A percentile compares a stretch with the other conserved stretches of the same genome.
Conservation (phyloP, 2,113 vertebrate species). For the Puffinus mauretanicus region DNA sequence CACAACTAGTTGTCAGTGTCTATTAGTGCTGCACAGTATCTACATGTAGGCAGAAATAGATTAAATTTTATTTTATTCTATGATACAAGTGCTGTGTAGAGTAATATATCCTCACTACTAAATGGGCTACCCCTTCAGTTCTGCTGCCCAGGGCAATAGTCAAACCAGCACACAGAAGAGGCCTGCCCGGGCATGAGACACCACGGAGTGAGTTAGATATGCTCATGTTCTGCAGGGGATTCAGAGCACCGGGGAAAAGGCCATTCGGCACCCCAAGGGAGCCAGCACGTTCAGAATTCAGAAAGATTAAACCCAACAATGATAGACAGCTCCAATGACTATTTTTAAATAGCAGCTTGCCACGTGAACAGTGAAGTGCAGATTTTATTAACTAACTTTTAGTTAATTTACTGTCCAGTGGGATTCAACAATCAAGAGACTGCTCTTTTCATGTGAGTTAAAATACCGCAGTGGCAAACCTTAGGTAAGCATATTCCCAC, state of each 20-base stretch:
- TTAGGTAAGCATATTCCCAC: not conserved
- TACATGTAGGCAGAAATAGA: not conserved
- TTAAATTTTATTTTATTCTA: not conserved
- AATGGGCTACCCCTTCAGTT: not conserved
- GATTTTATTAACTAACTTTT: constrained; percentile 42
- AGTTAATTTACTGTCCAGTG: constrained; percentile 19
- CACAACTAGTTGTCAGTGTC: not conserved
- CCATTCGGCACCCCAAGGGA: not conserved
- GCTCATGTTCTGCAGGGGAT: not conserved
- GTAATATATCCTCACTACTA: not conserved
- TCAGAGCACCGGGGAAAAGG: not conserved
- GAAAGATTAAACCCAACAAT: not conserved
- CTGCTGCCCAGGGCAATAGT: not conserved
- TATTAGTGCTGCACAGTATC: not conserved
- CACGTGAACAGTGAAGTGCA: not conserved
- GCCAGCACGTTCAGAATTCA: not conserved
- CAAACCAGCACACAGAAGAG: not conserved
- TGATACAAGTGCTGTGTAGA: not conserved
- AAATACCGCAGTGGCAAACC: not conserved
- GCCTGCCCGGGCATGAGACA: not conserved
- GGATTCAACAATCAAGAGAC: constrained; percentile 16
- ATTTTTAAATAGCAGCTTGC: constrained; percentile 13
- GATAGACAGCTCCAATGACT: not conserved
- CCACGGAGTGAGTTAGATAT: not conserved
- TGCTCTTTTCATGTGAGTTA: not conserved